Conservation (phyloP, 2,888 invertebrate genomes). For the Eupithecia inturbata region DNA sequence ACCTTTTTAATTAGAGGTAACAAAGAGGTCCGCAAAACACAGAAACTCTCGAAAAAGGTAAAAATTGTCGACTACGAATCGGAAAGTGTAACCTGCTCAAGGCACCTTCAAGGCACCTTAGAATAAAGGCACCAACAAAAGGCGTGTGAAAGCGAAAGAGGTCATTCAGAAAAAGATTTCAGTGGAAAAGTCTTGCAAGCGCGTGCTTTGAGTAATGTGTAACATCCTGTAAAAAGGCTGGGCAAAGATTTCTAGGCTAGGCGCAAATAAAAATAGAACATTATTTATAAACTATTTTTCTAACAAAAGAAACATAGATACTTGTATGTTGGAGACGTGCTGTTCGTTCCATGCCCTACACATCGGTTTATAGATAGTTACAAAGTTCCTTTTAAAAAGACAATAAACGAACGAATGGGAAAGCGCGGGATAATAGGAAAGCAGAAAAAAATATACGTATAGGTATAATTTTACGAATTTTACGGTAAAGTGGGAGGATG, state of each 20-base stretch:
- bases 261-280: not conserved
- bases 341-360: not conserved
- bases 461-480: too few relatives aligned
- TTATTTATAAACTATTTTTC: not conserved
- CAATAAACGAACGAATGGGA: too few relatives aligned
- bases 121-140: constrained; percentile 34
- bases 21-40: too few relatives aligned
- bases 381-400: too few relatives aligned
- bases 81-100: constrained; percentile 8
- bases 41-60: not conserved
- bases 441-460: too few relatives aligned
- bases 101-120: not conserved
- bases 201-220: constrained; percentile 5
- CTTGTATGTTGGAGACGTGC: not conserved
- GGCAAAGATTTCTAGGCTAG: not conserved
- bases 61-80: not conserved
- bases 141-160: constrained; percentile 34
- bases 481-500: too few relatives aligned
- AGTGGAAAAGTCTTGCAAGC: constrained; percentile 12
- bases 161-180: constrained; percentile 37
- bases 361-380: too few relatives aligned
- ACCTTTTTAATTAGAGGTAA: too few relatives aligned
- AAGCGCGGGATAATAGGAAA: too few relatives aligned
- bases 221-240: not conserved
- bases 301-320: not conserved